A percentile compares a stretch with the other conserved stretches of the same genome.
Evolutionary conservation across 2,888 invertebrate species (phyloP).

Genomic region (Doris montereyensis): DNA sequence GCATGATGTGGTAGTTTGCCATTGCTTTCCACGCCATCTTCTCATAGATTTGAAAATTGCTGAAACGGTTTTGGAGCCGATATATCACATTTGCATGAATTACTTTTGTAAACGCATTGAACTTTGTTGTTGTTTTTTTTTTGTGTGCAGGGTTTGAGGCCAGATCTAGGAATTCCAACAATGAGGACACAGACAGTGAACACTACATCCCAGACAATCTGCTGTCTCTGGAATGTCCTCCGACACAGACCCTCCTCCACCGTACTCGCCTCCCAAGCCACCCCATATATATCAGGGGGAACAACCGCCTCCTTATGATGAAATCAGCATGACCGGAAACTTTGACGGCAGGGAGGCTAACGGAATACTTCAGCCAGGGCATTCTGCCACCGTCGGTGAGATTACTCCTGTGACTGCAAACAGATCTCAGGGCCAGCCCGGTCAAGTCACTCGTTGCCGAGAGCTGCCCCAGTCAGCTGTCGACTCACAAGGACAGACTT

Average conservation of each 20-base stretch:
- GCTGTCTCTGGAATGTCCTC: conserved; percentile 66
- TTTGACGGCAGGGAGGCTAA: neutral
- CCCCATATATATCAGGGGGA: conserved; percentile 60
- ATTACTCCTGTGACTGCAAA: neutral
- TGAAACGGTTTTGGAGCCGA: neutral
- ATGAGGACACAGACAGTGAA: conserved; percentile 65
- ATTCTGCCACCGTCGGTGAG: neutral
- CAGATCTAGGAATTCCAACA: conserved; percentile 49
- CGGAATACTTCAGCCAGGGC: neutral
- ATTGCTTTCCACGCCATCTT: no score
- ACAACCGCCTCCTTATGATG: conserved; percentile 68
- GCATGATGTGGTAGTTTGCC: no score
- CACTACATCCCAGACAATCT: conserved; percentile 64
- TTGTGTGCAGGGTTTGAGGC: conserved; percentile 57
- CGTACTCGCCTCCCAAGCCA: conserved; percentile 70
- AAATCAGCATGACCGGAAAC: conserved; percentile 40
- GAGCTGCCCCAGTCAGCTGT: neutral
- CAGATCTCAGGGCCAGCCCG: neutral
- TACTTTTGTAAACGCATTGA: neutral
- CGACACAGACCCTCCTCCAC: conserved; percentile 71
- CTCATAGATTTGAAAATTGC: no score
- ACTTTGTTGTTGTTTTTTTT: neutral
- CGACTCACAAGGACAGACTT: neutral
- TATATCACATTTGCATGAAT: neutral
- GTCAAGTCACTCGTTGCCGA: no score